phyloP scores from a whole-genome alignment of 2,113 vertebrate genomes.

The Syngnathus scovelli region DNA sequence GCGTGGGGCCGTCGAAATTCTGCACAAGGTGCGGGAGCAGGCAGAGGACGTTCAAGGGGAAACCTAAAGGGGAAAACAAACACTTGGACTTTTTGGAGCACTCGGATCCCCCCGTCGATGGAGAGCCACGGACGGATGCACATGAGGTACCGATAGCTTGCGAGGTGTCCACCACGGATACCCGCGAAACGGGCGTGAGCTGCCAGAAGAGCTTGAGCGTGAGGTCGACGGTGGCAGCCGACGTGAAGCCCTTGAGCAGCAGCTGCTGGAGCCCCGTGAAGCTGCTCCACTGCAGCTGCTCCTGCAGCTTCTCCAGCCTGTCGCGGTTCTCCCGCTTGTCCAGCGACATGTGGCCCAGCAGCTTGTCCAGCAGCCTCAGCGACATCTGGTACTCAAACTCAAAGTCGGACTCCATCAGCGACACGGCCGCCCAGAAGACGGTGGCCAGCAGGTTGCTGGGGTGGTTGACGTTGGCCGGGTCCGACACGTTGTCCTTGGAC shows the following conservation, averaged over 20 bases:
- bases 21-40: constrained; percentile 94
- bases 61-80: constrained; percentile 69
- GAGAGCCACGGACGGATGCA: not conserved
- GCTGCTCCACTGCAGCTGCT: constrained; percentile 88
- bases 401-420: constrained; percentile 97
- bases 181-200: constrained; percentile 88
- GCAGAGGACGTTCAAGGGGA: constrained; percentile 94
- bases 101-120: not conserved
- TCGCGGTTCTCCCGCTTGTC: constrained; percentile 90
- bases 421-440: constrained; percentile 94
- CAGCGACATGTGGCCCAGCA: constrained; percentile 84
- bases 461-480: constrained; percentile 84
- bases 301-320: constrained; percentile 90
- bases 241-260: constrained; percentile 95
- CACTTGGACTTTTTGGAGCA: not conserved
- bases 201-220: constrained; percentile 91
- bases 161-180: constrained; percentile 90
- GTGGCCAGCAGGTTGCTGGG: constrained; percentile 90
- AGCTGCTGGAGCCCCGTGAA: constrained; percentile 93
- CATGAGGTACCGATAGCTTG: constrained; percentile 83
- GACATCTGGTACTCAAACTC: constrained; percentile 98
- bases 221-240: constrained; percentile 85
- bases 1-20: constrained; percentile 87
- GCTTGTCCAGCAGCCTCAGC: constrained; percentile 82
- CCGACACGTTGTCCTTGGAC: constrained; percentile 74